Evolutionary conservation across 2,797 vertebrate genomes (phyloP), one percentile per base, ranked within the genome.

Genomic region (Enteromius fasciolatus): DNA sequence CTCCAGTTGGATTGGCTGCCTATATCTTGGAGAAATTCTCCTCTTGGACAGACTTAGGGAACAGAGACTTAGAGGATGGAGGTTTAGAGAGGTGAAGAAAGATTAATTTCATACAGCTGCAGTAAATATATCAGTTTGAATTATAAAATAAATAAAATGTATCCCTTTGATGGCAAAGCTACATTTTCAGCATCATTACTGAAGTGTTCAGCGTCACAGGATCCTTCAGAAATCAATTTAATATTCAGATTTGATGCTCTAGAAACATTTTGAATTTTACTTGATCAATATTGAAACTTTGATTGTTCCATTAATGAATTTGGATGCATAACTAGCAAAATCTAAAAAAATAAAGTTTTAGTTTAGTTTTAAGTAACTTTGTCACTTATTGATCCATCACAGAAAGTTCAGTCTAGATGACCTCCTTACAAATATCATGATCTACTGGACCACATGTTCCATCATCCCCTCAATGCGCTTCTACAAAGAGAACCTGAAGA

Each of bases 11-110:
- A 14, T 90, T 98, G 85, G 96, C 95, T 73, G 95, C 97, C 8
- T 98, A 97, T 81, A 93, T 97, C 75, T 87, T 97, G 90, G 97
- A 98, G 87, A 97, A 98, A 87, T 97, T 97, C 90, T 97, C 96
- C 76, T 92, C 95, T 12, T 96, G 96, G 95, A 96, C 96, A 18
- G 86, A 96, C 64, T 12, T 84, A 8, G 91, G 90, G 14, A 95
- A 96, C 91, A 88, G 88, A 87, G 39, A 92, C 36, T 90, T 94
- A 87, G 91, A 87, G 15, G 93, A 98, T 36, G 97, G 97, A 25
- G 95, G 96, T 20, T 92, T 98, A 81, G 94, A 95, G 85, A 96
- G 94, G 96, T 97, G 93, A 85, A 39, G 7, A n/a, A 64, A 5
- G 12, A 23, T 3, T 18, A 20, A 25, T 17, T 15, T 41, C 33